Evolutionary conservation across 2,113 vertebrate species (phyloP).

Genomic region (Podarcis muralis): DNA sequence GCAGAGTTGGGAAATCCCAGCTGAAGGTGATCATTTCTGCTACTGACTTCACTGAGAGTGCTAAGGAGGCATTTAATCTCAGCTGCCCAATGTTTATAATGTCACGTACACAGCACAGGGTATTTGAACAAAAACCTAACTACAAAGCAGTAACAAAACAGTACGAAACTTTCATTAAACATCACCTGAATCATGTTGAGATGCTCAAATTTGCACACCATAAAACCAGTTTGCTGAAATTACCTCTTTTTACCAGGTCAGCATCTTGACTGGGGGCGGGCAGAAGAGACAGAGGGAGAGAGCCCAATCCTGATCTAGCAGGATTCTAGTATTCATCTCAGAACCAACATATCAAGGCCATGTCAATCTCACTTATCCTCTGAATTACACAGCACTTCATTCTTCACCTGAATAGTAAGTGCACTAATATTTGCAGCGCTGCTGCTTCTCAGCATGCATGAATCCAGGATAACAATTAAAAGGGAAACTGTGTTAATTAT

Average conservation of each 20-base stretch:
- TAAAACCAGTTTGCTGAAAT: not conserved
- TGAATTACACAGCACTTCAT: not conserved
- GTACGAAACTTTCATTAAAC: not conserved
- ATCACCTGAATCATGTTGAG: not conserved
- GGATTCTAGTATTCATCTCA: not conserved
- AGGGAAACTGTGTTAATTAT: slow-evolving; percentile 22
- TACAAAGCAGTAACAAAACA: not conserved
- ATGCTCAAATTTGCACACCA: not conserved
- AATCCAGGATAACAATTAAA: slow-evolving; percentile 21
- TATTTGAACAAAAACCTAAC: not conserved
- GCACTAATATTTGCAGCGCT: not conserved
- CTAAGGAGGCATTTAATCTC: not conserved
- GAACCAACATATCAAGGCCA: not conserved
- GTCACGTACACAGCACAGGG: not conserved
- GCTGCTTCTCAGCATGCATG: not conserved
- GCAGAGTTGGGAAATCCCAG: not conserved
- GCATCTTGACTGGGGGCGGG: not conserved
- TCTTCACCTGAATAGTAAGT: not conserved
- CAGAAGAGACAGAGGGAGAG: not conserved
- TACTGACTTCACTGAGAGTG: not conserved
- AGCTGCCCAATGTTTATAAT: not conserved
- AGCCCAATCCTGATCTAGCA: not conserved
- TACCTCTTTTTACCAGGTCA: not conserved
- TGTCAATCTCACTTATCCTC: not conserved
- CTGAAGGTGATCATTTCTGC: not conserved